Percentiles rank a stretch among this genome's conserved stretches.
Evolutionary conservation across 2,113 vertebrate genomes (phyloP).

Genomic region (Pipa parva): DNA sequence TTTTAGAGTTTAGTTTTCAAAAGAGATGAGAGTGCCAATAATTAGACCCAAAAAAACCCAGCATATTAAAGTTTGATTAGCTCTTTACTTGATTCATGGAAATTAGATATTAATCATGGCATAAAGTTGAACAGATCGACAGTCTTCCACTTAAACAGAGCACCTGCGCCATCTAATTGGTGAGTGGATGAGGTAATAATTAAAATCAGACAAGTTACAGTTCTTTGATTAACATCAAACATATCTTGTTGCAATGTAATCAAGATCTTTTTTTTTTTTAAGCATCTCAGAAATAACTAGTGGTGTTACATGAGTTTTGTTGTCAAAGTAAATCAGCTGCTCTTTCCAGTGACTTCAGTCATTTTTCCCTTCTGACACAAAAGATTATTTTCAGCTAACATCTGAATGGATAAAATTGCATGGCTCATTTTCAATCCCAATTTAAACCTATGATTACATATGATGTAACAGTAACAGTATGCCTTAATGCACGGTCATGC

Average conservation of each 20-base stretch:
- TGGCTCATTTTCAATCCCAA: too few relatives aligned
- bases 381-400: too few relatives aligned
- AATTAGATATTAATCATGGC: constrained; percentile 42
- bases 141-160: constrained; percentile 37
- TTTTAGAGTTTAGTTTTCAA: constrained; percentile 23
- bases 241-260: constrained; percentile 32
- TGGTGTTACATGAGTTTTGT: neutral
- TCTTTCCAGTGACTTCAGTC: constrained; percentile 11
- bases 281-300: constrained; percentile 21
- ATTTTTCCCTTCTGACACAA: neutral
- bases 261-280: constrained; percentile 28
- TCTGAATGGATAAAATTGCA: too few relatives aligned
- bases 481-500: too few relatives aligned
- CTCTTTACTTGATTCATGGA: constrained; percentile 38
- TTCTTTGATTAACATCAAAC: constrained; percentile 41
- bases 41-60: constrained; percentile 27
- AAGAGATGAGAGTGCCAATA: constrained; percentile 37
- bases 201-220: constrained; percentile 40
- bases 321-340: constrained; percentile 1
- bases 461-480: too few relatives aligned
- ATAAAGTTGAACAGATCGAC: constrained; percentile 27
- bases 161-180: constrained; percentile 29
- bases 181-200: constrained; percentile 40
- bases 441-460: too few relatives aligned
- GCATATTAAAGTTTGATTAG: constrained; percentile 43